These are phyloP conservation scores for Tympanoctomys barrerae DNA, from an alignment of 2,797 vertebrate genomes.

Conservation along the genomic window DNA sequence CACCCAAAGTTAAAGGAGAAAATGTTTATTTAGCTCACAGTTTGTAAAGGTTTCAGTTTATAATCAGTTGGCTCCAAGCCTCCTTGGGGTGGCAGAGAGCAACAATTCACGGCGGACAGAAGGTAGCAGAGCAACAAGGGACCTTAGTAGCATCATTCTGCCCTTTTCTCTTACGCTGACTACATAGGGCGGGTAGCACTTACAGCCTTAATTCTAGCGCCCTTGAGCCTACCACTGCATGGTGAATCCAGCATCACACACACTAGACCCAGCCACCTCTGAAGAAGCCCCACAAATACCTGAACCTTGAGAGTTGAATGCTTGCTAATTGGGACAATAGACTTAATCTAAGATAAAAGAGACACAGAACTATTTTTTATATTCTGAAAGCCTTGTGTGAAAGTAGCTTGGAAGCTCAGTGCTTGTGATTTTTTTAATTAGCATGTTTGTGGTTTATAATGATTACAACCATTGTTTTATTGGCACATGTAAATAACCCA, in stretches of 20 bases:
- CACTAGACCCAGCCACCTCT: neutral
- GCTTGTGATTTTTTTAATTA: neutral
- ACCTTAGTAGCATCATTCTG: neutral
- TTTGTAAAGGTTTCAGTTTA: neutral
- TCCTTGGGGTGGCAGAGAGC: neutral
- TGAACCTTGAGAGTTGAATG: constrained; percentile 25
- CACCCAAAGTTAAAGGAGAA: neutral
- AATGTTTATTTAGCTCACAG: neutral
- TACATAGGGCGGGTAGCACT: neutral
- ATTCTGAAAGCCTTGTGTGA: neutral
- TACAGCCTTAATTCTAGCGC: neutral
- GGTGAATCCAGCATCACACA: neutral
- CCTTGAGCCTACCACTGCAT: neutral
- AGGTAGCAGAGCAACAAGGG: neutral
- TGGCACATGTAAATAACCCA: neutral
- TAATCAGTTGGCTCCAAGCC: neutral
- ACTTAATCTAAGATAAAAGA: neutral
- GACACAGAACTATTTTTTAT: neutral
- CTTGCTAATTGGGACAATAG: neutral
- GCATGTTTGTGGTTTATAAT: neutral
- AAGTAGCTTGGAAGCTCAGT: neutral
- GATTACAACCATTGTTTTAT: neutral
- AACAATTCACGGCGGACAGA: neutral
- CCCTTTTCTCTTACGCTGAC: neutral
- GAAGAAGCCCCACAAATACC: neutral